A percentile compares a stretch with the other conserved stretches of the same genome.
phyloP scores from a whole-genome alignment of 2,888 invertebrate genomes.

The Quadriops clusia region DNA sequence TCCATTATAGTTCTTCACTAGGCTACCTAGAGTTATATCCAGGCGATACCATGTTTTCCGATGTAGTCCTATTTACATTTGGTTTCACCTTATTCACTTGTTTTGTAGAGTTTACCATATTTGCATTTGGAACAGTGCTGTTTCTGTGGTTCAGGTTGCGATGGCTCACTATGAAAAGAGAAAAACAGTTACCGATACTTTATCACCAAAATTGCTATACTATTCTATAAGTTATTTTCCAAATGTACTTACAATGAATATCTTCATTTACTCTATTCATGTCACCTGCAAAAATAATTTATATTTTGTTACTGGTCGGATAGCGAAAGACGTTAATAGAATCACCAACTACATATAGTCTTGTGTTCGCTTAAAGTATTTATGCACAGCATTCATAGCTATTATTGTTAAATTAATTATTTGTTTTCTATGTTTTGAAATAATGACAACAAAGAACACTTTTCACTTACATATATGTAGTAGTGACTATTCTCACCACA shows the following conservation, averaged over 20 bases:
- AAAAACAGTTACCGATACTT: constrained; percentile 6
- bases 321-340: too few relatives aligned
- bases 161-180: constrained; percentile 52
- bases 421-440: too few relatives aligned
- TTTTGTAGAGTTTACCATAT: constrained; percentile 63
- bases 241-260: constrained; percentile 55
- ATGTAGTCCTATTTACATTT: constrained; percentile 65
- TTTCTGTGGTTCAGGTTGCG: constrained; percentile 71
- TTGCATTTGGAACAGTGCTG: constrained; percentile 53
- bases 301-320: too few relatives aligned
- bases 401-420: too few relatives aligned
- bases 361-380: too few relatives aligned
- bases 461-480: too few relatives aligned
- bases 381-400: too few relatives aligned
- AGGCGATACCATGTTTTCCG: constrained; percentile 60
- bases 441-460: too few relatives aligned
- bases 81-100: constrained; percentile 87
- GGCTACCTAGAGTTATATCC: constrained; percentile 55
- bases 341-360: too few relatives aligned
- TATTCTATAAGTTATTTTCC: constrained; percentile 1
- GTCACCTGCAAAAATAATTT: constrained; percentile 49
- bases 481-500: too few relatives aligned
- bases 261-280: constrained; percentile 64
- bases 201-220: constrained; percentile 6
- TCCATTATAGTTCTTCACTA: too few relatives aligned